Evolutionary conservation across 1,140 invertebrate genomes (phyloP), one percentile per base, ranked within the genome.

Genomic region (Neodiprion pinetum): DNA sequence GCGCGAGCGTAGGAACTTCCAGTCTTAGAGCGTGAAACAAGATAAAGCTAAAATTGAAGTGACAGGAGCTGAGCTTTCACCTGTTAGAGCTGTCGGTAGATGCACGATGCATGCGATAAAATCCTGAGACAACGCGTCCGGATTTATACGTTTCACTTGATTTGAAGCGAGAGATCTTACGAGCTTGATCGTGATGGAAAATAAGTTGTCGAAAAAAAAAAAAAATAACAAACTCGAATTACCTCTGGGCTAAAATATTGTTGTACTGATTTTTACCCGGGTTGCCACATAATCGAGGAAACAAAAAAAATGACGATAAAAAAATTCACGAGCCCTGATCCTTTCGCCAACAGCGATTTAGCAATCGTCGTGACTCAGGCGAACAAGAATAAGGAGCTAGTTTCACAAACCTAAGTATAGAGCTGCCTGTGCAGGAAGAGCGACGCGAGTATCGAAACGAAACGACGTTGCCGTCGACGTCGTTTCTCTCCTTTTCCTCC

Each of bases 311-410:
- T 14, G 7, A 65, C 1, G 61, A 14, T 65, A 7, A 14, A 65
- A 14, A 14, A 65, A 65, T 17, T 17, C 17, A 65, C 12, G 12
- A 14, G 61, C 7, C 12, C 12, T 14, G 7, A 69, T 69, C 40
- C 67, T 17, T 69, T 23, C 67, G 67, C 67, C 21, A 21, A 69
- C 17, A 69, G 23, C 10, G 40, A 47, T 69, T 69, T 12, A 47
- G 67, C 67, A 69, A 69, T 69, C 14, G 12, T 23, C 67, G 40
- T 69, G 67, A 69, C 21, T 69, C 67, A 69, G 3, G 11, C 10
- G 5, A 12, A 69, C 11, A 21, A 12, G 14, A 23, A 14, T 47
- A 12, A 69, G 67, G 17, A 69, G 67, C 21, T 47, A 69, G 11
- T 40, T 40, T 14, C 67, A 21, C 17, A 47, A 12, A 69, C 4